Conservation (phyloP, 2,113 vertebrate species). For the Phodopus roborovskii region DNA sequence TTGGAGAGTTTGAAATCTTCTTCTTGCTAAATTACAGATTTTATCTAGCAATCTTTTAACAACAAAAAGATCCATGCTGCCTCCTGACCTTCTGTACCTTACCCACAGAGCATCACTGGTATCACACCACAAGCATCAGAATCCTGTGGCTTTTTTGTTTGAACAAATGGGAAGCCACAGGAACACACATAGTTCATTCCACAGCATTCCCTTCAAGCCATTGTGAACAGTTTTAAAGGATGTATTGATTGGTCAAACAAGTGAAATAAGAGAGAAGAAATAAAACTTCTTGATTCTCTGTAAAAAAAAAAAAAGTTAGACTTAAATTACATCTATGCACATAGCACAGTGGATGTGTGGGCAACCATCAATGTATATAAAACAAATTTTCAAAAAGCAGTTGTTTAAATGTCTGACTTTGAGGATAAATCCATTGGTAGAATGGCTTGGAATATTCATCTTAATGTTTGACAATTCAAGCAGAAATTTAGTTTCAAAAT, state of each 20-base stretch:
- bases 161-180: constrained; percentile 5
- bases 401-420: neutral
- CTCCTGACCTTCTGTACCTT: neutral
- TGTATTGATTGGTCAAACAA: constrained; percentile 57
- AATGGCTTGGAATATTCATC: neutral
- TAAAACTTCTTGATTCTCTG: constrained; percentile 22
- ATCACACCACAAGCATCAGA: neutral
- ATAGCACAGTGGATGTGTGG: neutral
- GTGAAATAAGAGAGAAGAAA: constrained; percentile 1
- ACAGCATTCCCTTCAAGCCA: neutral
- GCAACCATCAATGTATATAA: neutral
- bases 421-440: neutral
- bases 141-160: constrained; percentile 21
- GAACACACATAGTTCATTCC: neutral
- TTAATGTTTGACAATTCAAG: neutral
- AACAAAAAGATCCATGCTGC: neutral
- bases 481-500: neutral
- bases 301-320: neutral
- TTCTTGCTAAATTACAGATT: constrained; percentile 6
- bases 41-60: neutral
- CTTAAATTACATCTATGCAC: neutral
- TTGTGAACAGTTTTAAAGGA: constrained; percentile 21
- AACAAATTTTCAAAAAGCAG: neutral
- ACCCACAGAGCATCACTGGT: neutral
- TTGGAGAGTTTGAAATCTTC: neutral